These are phyloP conservation scores for Stratiomys singularior DNA, from an alignment of 2,888 invertebrate species.

Conservation along the genomic window DNA sequence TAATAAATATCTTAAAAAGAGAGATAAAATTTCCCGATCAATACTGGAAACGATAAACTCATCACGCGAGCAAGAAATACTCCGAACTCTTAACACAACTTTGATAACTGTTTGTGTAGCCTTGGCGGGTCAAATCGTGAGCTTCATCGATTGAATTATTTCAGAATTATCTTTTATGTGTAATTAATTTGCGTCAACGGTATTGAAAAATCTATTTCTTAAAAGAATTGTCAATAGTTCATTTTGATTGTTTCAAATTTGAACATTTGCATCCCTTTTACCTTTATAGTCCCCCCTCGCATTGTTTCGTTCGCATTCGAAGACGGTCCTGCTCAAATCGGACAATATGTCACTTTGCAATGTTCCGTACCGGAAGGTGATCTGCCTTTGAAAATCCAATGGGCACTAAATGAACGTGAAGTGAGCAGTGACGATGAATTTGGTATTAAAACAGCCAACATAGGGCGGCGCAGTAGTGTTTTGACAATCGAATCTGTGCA, in stretches of 20 bases:
- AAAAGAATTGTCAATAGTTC: too few species aligned
- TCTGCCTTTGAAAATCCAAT: constrained; percentile 79
- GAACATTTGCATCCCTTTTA: constrained; percentile 76
- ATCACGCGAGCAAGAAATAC: too few species aligned
- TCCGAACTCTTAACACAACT: too few species aligned
- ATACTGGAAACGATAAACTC: too few species aligned
- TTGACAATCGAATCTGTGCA: constrained; percentile 73
- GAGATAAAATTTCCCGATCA: too few species aligned
- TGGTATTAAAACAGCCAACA: constrained; percentile 68
- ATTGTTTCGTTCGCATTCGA: constrained; percentile 85
- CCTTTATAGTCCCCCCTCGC: constrained; percentile 80
- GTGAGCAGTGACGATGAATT: constrained; percentile 71
- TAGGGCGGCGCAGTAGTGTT: constrained; percentile 69
- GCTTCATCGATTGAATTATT: too few species aligned
- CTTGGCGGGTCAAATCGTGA: too few species aligned
- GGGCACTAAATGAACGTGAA: constrained; percentile 72
- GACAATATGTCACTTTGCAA: constrained; percentile 73
- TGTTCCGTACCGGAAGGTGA: constrained; percentile 82
- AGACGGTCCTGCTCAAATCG: constrained; percentile 78
- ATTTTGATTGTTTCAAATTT: constrained; percentile 68
- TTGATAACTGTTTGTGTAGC: too few species aligned
- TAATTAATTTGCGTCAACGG: too few species aligned
- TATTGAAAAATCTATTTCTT: too few species aligned
- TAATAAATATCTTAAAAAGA: too few species aligned
- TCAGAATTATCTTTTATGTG: too few species aligned